Evolutionary conservation across 2,113 vertebrate genomes (phyloP).

Genomic region (Tapirus terrestris): DNA sequence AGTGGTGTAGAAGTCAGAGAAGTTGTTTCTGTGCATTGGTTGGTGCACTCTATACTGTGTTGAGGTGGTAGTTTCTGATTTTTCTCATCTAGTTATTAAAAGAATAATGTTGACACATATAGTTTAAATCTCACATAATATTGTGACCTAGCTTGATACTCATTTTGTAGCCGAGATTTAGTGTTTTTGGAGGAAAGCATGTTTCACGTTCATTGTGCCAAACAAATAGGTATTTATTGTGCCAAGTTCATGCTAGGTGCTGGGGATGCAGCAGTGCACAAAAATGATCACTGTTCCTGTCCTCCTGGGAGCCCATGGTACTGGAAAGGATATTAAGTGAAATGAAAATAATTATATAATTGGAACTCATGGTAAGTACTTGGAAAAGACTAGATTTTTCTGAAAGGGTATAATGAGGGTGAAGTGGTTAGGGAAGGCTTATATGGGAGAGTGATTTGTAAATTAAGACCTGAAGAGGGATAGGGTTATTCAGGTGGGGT

Average conservation of each 20-base stretch:
- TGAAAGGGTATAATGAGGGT: not conserved
- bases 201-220: not conserved
- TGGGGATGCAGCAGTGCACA: not conserved
- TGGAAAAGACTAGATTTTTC: slow-evolving; percentile 29
- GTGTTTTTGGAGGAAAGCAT: slow-evolving; percentile 13
- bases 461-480: not conserved
- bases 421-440: not conserved
- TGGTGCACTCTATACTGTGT: not conserved
- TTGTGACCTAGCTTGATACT: not conserved
- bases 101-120: not conserved
- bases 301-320: not conserved
- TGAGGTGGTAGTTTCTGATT: not conserved
- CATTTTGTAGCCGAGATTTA: not conserved
- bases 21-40: not conserved
- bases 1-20: not conserved
- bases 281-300: not conserved
- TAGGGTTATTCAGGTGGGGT: not conserved
- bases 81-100: slow-evolving; percentile 32
- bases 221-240: not conserved
- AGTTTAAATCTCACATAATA: not conserved
- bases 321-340: slow-evolving; percentile 16
- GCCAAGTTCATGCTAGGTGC: slow-evolving; percentile 13
- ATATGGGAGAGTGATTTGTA: not conserved
- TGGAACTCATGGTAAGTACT: not conserved
- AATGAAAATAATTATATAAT: slow-evolving; percentile 8